Conservation (phyloP, 2,113 vertebrate genomes). For the Ondatra zibethicus region DNA sequence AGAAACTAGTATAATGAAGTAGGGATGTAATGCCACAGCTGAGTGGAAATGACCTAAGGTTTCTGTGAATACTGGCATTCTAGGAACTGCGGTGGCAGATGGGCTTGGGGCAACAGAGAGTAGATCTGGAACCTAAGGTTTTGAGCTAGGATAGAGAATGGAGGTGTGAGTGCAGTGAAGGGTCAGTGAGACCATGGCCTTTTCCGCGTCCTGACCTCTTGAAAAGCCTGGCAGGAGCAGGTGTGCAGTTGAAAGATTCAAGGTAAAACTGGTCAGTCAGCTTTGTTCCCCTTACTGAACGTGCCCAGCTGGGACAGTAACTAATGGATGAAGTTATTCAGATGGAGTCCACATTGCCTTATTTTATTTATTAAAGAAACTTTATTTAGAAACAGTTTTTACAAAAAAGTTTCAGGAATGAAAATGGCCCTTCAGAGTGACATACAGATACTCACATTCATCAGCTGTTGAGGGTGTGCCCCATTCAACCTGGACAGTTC, state of each 20-base stretch:
- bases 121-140: neutral
- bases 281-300: too few relatives aligned
- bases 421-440: too few relatives aligned
- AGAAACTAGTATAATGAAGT: neutral
- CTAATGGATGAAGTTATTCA: too few relatives aligned
- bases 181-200: neutral
- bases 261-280: too few relatives aligned
- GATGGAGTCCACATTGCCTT: too few relatives aligned
- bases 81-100: neutral
- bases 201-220: neutral
- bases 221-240: too few relatives aligned
- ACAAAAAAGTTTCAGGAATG: too few relatives aligned
- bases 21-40: neutral
- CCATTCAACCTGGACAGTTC: neutral
- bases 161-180: neutral
- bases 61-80: conserved; percentile 33
- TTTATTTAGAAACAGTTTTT: too few relatives aligned
- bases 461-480: neutral
- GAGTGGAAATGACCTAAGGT: neutral
- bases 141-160: neutral
- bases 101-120: neutral
- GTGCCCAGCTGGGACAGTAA: too few relatives aligned
- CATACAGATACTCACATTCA: neutral
- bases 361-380: too few relatives aligned
- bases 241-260: too few relatives aligned